Base-by-base conservation (phyloP, 2,888 invertebrate species). In the Diabrotica balteata region DNA sequence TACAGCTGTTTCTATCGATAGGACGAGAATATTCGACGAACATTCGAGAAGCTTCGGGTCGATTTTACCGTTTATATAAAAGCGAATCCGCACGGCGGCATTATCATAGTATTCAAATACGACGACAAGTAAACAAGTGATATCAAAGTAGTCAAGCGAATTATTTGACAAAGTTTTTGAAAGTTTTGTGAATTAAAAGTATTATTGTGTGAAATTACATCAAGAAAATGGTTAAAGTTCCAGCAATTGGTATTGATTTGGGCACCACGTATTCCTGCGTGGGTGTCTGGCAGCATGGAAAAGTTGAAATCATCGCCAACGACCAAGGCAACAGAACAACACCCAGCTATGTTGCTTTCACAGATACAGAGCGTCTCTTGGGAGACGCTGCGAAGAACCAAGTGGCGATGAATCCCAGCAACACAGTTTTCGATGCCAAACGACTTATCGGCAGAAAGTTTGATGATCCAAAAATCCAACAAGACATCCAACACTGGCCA, bases 261-360 rank as follows among this genome's bases (percentile, higher is more conserved):
- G 94, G 94, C 64, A 95, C 94, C 60, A 95, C 94, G 10, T 95
- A 91, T 84, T 94, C 94, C 63, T 93, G 93, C 80, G 93, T 93
- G 65, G 93, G 91, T 51, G 92, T 93, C 42, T 94, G 91, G 85
- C 91, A 92, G 78, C 88, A 93, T 79, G 91, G 93, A 59, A 93
- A 93, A 82, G 93, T 93, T 77, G 93, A 94, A 81, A 93, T 93
- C 73, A 93, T 94, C 80, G 93, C 94, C 67, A 95, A 95, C 81
- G 94, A 94, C 82, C 94, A 94, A 70, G 95, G 94, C 71, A 95
- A 95, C 84, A 85, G 94, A 64, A 94, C 94, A 10, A 95, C 94
- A 50, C 94, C 94, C 9, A 90, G 90, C 63, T 91, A 91, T 81
- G 91, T 92, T 64, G 91, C 91, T 11, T 92, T 92, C 82, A 91